These are phyloP conservation scores for Plestiodon gilberti DNA, from an alignment of 2,113 vertebrate species.

Conservation along the genomic window DNA sequence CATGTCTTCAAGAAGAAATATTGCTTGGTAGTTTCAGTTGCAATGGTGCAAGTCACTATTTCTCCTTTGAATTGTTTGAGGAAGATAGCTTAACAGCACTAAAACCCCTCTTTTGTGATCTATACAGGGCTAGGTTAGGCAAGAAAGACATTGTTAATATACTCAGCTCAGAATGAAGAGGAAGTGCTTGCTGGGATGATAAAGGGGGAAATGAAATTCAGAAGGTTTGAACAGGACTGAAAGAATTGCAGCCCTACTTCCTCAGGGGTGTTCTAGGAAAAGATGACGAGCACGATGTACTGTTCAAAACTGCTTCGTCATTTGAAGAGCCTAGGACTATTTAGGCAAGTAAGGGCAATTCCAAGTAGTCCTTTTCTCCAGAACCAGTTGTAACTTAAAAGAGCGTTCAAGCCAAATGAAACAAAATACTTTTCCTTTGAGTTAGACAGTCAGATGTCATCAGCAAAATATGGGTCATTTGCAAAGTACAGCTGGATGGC, in stretches of 20 bases:
- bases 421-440: slow-evolving; percentile 33
- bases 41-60: neutral
- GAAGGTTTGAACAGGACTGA: slow-evolving; percentile 23
- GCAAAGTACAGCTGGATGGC: slow-evolving; percentile 1
- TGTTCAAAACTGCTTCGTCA: slow-evolving; percentile 47
- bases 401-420: slow-evolving; percentile 37
- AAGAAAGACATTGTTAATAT: neutral
- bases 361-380: slow-evolving; percentile 42
- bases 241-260: slow-evolving; percentile 52
- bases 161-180: slow-evolving; percentile 5
- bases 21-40: neutral
- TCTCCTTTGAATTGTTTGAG: neutral
- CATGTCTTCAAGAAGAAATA: neutral
- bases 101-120: neutral
- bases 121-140: neutral
- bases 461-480: slow-evolving; percentile 27
- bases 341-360: slow-evolving; percentile 63
- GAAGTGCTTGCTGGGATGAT: slow-evolving; percentile 22
- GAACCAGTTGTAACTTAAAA: slow-evolving; percentile 55
- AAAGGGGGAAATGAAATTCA: slow-evolving; percentile 36
- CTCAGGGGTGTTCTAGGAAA: slow-evolving; percentile 52
- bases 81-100: neutral
- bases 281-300: slow-evolving; percentile 41
- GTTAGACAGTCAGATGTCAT: slow-evolving; percentile 17
- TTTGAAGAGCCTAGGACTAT: slow-evolving; percentile 55